Evolutionary conservation across 2,113 vertebrate species (phyloP).

Genomic region (Myrmecobius fasciatus): DNA sequence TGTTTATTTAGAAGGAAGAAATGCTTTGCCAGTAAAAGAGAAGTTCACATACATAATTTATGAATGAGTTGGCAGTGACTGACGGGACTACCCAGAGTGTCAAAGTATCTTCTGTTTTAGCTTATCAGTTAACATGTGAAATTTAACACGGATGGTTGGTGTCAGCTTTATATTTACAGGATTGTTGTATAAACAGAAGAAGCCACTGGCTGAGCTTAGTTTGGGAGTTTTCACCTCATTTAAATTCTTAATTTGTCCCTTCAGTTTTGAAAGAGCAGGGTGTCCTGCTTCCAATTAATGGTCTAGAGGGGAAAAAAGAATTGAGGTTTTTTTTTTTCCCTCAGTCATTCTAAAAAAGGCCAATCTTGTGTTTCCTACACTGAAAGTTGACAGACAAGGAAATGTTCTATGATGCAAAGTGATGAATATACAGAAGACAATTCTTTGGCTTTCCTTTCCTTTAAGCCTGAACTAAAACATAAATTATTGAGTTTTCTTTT

Average conservation of each 20-base stretch:
- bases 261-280: constrained; percentile 69
- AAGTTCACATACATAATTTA: constrained; percentile 58
- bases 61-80: constrained; percentile 74
- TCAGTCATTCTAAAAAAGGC: constrained; percentile 66
- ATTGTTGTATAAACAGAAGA: constrained; percentile 81
- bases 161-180: constrained; percentile 79
- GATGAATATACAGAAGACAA: constrained; percentile 68
- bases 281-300: constrained; percentile 85
- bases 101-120: constrained; percentile 65
- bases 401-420: constrained; percentile 74
- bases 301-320: constrained; percentile 55
- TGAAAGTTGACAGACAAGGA: constrained; percentile 62
- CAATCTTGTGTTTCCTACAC: constrained; percentile 62
- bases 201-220: constrained; percentile 65
- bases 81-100: constrained; percentile 78
- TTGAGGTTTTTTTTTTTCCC: constrained; percentile 64
- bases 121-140: constrained; percentile 82
- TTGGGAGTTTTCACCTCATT: constrained; percentile 78
- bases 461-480: constrained; percentile 41
- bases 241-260: constrained; percentile 82
- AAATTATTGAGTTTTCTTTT: constrained; percentile 41
- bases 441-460: constrained; percentile 66
- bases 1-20: constrained; percentile 57
- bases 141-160: constrained; percentile 80
- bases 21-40: constrained; percentile 10